Conservation (phyloP, 2,113 vertebrate genomes). For the Callospermophilus lateralis region DNA sequence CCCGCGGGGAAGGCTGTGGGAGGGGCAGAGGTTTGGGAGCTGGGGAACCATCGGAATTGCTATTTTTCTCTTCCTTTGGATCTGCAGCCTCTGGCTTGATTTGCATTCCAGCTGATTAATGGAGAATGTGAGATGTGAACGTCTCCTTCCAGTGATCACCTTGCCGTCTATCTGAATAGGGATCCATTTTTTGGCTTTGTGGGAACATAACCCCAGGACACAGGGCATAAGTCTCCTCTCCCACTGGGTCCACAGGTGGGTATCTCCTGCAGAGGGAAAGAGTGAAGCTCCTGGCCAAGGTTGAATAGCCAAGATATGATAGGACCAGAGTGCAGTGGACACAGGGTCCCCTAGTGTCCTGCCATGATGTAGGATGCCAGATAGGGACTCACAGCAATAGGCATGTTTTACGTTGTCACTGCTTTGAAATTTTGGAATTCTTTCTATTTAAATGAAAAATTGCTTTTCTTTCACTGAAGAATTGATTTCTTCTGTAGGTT, state of each 20-base stretch:
- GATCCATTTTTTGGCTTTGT: not conserved
- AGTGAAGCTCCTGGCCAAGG: no score
- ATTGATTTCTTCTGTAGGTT: not conserved
- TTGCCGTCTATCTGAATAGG: not conserved
- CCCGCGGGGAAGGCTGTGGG: rapidly evolving
- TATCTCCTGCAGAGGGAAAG: not conserved
- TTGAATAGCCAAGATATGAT: no score
- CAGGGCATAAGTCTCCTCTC: not conserved
- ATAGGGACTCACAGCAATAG: not conserved
- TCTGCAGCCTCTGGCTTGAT: not conserved
- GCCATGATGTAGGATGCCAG: rapidly evolving
- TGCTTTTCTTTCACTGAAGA: not conserved
- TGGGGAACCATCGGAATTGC: rapidly evolving
- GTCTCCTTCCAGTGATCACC: rapidly evolving
- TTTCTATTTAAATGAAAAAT: not conserved
- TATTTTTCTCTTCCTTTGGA: not conserved
- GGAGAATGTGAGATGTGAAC: rapidly evolving
- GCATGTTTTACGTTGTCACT: not conserved
- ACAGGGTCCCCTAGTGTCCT: rapidly evolving
- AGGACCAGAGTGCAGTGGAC: rapidly evolving
- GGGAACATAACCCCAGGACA: not conserved
- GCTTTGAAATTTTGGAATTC: not conserved
- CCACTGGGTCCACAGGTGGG: not conserved
- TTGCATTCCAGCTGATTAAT: not conserved
- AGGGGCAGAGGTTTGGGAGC: rapidly evolving